Evolutionary conservation across 2,888 invertebrate species (phyloP).

Genomic region (Coenonympha arcania): DNA sequence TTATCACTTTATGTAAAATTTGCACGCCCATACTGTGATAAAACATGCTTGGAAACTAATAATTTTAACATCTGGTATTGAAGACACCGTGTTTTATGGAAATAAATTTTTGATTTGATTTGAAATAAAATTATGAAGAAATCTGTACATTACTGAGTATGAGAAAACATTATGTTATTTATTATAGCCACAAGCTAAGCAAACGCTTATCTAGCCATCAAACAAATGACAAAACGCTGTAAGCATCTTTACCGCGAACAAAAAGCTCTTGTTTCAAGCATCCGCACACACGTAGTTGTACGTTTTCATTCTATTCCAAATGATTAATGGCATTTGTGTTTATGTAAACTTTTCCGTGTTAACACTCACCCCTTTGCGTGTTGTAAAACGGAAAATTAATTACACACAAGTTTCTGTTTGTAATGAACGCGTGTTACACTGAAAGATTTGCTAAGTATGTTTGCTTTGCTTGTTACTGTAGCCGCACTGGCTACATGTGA

Average conservation of each 20-base stretch:
- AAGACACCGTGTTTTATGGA: too few relatives aligned
- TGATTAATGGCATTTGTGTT: constrained; percentile 36
- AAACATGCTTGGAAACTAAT: too few relatives aligned
- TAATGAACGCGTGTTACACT: background rate
- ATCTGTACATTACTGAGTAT: too few relatives aligned
- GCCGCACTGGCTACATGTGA: background rate
- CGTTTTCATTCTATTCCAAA: constrained; percentile 30
- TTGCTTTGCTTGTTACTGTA: background rate
- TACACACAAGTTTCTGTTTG: background rate
- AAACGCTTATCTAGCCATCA: too few relatives aligned
- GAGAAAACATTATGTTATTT: too few relatives aligned
- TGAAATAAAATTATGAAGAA: too few relatives aligned
- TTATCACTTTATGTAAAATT: too few relatives aligned
- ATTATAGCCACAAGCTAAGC: too few relatives aligned
- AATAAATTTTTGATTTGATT: too few relatives aligned
- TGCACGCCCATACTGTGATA: too few relatives aligned
- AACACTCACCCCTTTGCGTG: constrained; percentile 15
- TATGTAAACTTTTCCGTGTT: constrained; percentile 21
- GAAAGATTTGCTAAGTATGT: background rate
- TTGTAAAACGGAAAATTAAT: constrained; percentile 8
- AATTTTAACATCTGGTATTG: too few relatives aligned
- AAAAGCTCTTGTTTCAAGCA: constrained; percentile 1
- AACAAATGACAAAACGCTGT: background rate
- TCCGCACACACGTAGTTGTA: constrained; percentile 29
- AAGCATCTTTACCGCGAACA: background rate